Evolutionary conservation across 2,888 invertebrate genomes (phyloP).

Genomic region (Diaprepes abbreviatus): DNA sequence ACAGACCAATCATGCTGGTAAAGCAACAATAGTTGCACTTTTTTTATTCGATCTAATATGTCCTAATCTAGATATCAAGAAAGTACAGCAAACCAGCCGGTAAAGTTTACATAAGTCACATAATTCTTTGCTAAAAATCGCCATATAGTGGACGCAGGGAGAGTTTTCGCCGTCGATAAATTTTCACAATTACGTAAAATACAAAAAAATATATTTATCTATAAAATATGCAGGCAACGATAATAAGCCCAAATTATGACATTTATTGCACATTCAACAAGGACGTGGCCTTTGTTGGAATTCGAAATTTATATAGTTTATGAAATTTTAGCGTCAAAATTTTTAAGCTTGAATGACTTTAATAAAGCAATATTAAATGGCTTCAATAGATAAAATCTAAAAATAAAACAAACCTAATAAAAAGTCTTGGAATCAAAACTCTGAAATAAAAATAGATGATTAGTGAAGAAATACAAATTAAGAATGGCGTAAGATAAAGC

Average conservation of each 20-base stretch:
- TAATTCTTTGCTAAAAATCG: conserved; percentile 37
- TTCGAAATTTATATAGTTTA: not conserved
- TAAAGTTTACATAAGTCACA: conserved; percentile 56
- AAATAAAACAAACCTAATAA: too few species aligned
- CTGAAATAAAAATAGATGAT: too few species aligned
- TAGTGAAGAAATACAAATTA: too few species aligned
- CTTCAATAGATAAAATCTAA: too few species aligned
- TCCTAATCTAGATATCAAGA: conserved; percentile 53
- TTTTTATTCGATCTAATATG: conserved; percentile 48
- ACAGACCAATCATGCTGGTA: conserved; percentile 11
- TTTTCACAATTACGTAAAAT: too few species aligned
- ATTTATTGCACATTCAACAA: too few species aligned
- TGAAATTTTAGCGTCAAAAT: not conserved
- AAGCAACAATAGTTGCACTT: conserved; percentile 37
- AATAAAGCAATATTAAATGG: too few species aligned
- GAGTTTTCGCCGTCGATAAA: conserved; percentile 42
- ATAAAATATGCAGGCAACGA: not conserved
- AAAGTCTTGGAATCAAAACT: too few species aligned
- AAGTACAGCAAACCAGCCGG: conserved; percentile 50
- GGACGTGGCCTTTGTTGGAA: not conserved
- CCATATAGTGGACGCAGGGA: conserved; percentile 31
- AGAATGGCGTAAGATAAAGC: too few species aligned
- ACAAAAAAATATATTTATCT: not conserved
- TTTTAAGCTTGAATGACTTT: not conserved
- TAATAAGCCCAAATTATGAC: conserved; percentile 1